A percentile compares a stretch with the other conserved stretches of the same genome.
Evolutionary conservation across 2,113 vertebrate genomes (phyloP).

Genomic region (Plecturocebus donacophilus): DNA sequence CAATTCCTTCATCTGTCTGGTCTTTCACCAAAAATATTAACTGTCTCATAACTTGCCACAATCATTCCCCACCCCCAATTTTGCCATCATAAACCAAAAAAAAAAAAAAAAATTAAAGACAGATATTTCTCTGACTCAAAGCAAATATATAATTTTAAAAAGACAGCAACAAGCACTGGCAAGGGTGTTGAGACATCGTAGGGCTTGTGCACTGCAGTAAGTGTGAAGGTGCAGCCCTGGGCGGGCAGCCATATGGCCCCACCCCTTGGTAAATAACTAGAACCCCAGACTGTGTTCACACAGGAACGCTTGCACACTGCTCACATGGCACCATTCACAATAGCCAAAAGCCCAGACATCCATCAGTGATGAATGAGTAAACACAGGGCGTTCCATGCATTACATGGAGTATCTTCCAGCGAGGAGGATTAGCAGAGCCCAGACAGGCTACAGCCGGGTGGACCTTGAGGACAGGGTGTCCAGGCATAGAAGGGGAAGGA

Average conservation of each 20-base stretch:
- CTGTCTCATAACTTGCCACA: neutral
- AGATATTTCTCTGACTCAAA: neutral
- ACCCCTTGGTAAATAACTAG: neutral
- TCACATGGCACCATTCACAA: neutral
- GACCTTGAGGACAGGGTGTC: no score
- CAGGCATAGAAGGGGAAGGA: no score
- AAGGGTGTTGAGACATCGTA: neutral
- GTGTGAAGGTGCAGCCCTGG: no score
- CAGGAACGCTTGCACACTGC: neutral
- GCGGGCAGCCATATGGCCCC: neutral
- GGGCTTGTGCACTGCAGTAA: neutral
- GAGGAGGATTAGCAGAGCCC: accelerated
- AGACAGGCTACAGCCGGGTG: neutral
- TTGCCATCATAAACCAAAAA: neutral
- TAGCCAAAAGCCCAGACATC: neutral
- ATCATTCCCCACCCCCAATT: neutral
- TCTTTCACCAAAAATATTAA: neutral
- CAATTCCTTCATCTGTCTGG: neutral
- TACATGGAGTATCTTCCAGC: neutral
- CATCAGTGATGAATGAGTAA: no score
- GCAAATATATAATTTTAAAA: neutral
- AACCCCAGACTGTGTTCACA: neutral
- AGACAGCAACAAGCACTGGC: no score
- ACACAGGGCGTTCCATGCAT: accelerated
- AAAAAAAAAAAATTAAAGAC: neutral